Percentiles rank a stretch among this genome's conserved stretches.
These are phyloP conservation scores for Scolopax bukidnonensis DNA, from an alignment of 2,797 vertebrate species.

Conservation along the genomic window DNA sequence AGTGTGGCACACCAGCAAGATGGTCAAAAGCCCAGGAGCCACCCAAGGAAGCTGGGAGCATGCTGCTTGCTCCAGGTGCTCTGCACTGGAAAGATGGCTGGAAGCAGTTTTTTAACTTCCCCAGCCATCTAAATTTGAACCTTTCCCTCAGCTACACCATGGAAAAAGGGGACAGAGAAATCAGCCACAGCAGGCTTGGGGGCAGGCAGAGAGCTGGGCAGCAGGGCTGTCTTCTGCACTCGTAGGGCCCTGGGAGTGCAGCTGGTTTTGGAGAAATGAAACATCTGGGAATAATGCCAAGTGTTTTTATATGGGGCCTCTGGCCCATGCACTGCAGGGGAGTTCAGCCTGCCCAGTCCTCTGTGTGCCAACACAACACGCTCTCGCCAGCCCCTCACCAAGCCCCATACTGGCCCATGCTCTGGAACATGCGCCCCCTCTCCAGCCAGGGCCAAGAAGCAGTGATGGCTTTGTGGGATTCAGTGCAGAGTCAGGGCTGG, in stretches of 20 bases:
- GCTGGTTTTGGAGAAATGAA: constrained; percentile 13
- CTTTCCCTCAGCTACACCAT: not conserved
- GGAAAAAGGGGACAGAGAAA: not conserved
- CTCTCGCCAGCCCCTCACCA: not conserved
- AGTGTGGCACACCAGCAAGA: not conserved
- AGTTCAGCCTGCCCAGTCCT: not conserved
- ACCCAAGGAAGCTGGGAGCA: not conserved
- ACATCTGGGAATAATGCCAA: constrained; percentile 43
- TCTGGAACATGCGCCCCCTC: fast-evolving
- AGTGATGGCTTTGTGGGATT: not conserved
- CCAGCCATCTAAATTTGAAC: fast-evolving
- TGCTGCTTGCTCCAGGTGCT: not conserved
- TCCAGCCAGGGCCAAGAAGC: not conserved
- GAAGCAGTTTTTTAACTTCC: not conserved
- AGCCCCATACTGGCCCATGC: not conserved
- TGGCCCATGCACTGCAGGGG: not conserved
- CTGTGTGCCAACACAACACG: fast-evolving
- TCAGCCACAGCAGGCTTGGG: not conserved
- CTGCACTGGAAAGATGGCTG: not conserved
- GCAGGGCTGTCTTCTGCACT: not conserved
- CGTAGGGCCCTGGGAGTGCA: not conserved
- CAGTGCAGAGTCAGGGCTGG: not conserved
- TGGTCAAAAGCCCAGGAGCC: not conserved
- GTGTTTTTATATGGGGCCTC: constrained; percentile 1
- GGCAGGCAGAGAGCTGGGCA: not conserved